Base-by-base conservation (phyloP, 1,140 invertebrate genomes). In the Calliphora vicina region DNA sequence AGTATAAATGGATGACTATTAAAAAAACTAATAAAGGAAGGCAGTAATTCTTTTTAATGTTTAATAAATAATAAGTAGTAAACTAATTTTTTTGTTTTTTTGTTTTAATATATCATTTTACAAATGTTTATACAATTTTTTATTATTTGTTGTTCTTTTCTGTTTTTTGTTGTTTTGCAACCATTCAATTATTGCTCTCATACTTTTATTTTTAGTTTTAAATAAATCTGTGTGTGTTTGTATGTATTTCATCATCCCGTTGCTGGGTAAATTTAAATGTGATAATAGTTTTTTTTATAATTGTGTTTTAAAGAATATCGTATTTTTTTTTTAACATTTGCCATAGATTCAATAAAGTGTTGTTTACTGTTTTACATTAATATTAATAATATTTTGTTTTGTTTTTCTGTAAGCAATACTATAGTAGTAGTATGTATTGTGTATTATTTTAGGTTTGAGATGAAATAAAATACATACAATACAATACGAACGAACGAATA, bases 401-500 rank as follows among this genome's bases (percentile, higher is more conserved):
- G 13, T 57, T 57, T 6, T n/a, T n/a, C n/a, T 15, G 15, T n/a
- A 57, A 57, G 50, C 50, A 57, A n/a, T 57, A 57, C n/a, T n/a
- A 17, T 57, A 57, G 13, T 17, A 57, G 50, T n/a, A n/a, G 50
- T 57, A n/a, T 57, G 45, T 57, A n/a, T 57, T 17, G n/a, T n/a
- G n/a, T 57, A 57, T 57, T n/a, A 57, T 57, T n/a, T n/a, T 2
- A 35, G 6, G n/a, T 57, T 57, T 57, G n/a, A 57, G 50, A 57
- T 67, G 20, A 67, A 67, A 67, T 67, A 67, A 67, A 67, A 67
- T 67, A 67, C 61, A 67, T 67, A 67, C 61, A 35, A 67, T 67
- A 67, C 61, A 35, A 35, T 35, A 35, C 35, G 35, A 35, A 35
- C 35, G 1, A 35, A 35, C 35, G 35, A 35, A 35, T 10, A 67